Base-by-base conservation (phyloP, 2,797 vertebrate species). In the Esox lucius region DNA sequence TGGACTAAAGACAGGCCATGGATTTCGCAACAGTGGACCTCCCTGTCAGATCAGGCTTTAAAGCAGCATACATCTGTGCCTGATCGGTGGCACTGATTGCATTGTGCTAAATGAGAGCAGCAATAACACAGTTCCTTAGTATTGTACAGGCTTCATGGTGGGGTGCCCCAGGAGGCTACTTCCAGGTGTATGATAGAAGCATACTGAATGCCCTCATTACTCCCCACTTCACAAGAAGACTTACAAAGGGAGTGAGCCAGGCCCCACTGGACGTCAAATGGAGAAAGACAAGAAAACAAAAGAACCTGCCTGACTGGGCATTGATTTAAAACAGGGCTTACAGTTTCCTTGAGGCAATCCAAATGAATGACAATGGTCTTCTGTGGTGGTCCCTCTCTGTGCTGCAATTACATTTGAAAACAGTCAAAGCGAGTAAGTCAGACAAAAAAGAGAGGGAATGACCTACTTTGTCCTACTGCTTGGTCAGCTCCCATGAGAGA, bases 31-130 rank as follows among this genome's bases (percentile, higher is more conserved):
- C 24, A 35, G 56, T n/a, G 31, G 26, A 68, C 70, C 56, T 70
- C n/a, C 72, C 39, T 9, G 2, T 64, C 51, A 17, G 72, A 22
- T 33, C 17, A 24, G 8, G 73, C 67, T 59, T 80, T 66, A 78
- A 72, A 75, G 68, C 24, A 35, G 74, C 67, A 56, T n/a, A 56
- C 74, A n/a, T 68, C 26, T 66, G 64, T 39, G 42, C 35, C 76
- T 62, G 8, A 68, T 73, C 46, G 61, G 74, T 71, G 72, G 69
- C 26, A 26, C 5, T 31, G 24, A 13, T 64, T 64, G 61, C 61
- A 28, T 31, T 64, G 15, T 7, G 61, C 12, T 15, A 64, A 64
- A 28, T 31, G 26, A 64, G 24, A 64, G 8, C 53, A 3, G 53
- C 53, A 28, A 64, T 28, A 26, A 17, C 24, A 28, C 13, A 64